Percentiles rank a stretch among this genome's conserved stretches.
These are phyloP conservation scores for Drosophila histrio DNA, from an alignment of 2,888 invertebrate genomes.

Conservation along the genomic window DNA sequence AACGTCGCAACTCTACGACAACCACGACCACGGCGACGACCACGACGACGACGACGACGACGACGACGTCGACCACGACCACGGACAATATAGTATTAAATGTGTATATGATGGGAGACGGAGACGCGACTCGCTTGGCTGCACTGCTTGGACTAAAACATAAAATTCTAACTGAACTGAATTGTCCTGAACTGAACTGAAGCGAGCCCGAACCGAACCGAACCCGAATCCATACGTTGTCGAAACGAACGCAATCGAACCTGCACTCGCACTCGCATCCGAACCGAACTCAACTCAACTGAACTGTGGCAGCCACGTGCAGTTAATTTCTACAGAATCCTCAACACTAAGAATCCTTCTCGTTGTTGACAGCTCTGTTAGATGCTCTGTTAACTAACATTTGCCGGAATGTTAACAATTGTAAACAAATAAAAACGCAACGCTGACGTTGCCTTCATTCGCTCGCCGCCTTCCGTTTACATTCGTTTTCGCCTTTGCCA, in stretches of 20 bases:
- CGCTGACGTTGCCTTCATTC: slow-evolving; percentile 7
- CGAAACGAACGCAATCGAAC: background rate
- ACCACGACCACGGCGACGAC: slow-evolving; percentile 18
- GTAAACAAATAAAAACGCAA: slow-evolving; percentile 53
- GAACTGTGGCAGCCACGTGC: slow-evolving; percentile 34
- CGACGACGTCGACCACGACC: slow-evolving; percentile 41
- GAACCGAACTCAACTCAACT: background rate
- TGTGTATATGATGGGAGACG: slow-evolving; percentile 21
- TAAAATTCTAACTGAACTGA: slow-evolving; percentile 28
- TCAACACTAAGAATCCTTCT: background rate
- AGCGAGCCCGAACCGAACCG: background rate
- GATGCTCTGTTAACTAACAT: slow-evolving; percentile 38
- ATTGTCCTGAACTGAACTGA: background rate
- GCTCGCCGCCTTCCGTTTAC: background rate
- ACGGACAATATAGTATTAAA: slow-evolving; percentile 45
- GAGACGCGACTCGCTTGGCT: slow-evolving; percentile 54
- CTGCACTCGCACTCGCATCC: background rate
- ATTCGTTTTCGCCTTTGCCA: background rate
- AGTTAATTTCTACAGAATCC: slow-evolving; percentile 2
- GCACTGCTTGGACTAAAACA: slow-evolving; percentile 53
- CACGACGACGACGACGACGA: slow-evolving; percentile 45
- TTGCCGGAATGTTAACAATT: slow-evolving; percentile 44
- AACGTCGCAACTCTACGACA: slow-evolving; percentile 23
- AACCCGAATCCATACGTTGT: no score
- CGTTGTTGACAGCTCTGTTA: slow-evolving; percentile 22